Evolutionary conservation across 2,888 invertebrate genomes (phyloP).

Genomic region (Ctena decussata): DNA sequence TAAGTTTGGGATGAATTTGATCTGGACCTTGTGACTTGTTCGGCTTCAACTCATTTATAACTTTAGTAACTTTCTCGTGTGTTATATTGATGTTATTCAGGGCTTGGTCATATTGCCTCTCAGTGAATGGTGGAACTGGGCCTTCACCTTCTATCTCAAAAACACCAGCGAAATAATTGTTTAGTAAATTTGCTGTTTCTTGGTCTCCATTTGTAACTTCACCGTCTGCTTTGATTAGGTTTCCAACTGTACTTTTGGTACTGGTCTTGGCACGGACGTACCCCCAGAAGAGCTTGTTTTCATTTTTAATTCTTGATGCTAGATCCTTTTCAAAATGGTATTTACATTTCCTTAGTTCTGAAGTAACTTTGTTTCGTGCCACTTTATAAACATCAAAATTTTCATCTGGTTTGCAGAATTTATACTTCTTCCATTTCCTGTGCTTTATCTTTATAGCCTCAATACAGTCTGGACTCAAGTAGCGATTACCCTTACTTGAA

Average conservation of each 20-base stretch:
- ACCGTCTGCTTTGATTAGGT: not conserved
- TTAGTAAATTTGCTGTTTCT: not conserved
- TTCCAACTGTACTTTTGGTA: not conserved
- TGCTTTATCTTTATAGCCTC: not conserved
- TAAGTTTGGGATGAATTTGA: too few relatives aligned
- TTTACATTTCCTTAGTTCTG: not conserved
- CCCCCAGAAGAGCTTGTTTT: conserved; percentile 21
- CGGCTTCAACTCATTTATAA: too few relatives aligned
- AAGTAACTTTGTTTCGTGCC: not conserved
- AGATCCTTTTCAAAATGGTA: not conserved
- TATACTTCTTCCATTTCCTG: not conserved
- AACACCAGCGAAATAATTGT: not conserved
- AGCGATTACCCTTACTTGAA: not conserved
- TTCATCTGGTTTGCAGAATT: not conserved
- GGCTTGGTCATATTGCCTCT: not conserved
- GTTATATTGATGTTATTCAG: too few relatives aligned
- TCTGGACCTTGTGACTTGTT: too few relatives aligned
- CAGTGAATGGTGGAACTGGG: not conserved
- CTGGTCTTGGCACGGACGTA: not conserved
- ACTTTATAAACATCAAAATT: too few relatives aligned
- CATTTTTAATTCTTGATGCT: not conserved
- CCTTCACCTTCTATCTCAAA: not conserved
- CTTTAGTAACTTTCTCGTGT: too few relatives aligned
- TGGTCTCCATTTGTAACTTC: not conserved
- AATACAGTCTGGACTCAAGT: not conserved